phyloP scores from a whole-genome alignment of 2,888 invertebrate genomes.

The Chironomus riparius region DNA sequence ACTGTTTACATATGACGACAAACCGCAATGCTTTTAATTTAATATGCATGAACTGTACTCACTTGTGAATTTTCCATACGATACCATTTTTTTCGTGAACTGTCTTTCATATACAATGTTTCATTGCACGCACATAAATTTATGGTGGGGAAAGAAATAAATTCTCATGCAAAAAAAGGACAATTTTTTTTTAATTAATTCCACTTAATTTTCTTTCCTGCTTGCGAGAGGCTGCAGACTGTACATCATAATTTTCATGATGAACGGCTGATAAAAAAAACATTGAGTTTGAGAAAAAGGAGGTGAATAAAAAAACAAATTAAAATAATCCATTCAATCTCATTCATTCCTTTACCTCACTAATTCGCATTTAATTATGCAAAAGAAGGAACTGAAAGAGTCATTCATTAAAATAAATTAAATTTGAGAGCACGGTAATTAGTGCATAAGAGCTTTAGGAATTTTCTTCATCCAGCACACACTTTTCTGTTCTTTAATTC shows the following conservation, averaged over 20 bases:
- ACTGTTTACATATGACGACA: conserved; percentile 17
- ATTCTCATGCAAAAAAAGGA: not conserved
- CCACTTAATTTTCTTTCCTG: too few relatives aligned
- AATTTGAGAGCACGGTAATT: not conserved
- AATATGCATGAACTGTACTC: not conserved
- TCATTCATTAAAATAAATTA: not conserved
- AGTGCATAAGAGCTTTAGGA: not conserved
- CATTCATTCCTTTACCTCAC: not conserved
- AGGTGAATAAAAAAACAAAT: not conserved
- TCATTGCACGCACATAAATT: not conserved
- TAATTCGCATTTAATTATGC: not conserved
- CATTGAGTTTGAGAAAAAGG: not conserved
- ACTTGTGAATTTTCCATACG: not conserved
- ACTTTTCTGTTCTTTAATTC: not conserved
- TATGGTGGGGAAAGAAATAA: not conserved
- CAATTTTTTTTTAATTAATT: too few relatives aligned
- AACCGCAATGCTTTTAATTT: conserved; percentile 16
- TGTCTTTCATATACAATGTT: not conserved
- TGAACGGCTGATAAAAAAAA: not conserved
- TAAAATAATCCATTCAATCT: not conserved
- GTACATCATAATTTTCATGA: not conserved
- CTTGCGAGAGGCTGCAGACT: too few relatives aligned
- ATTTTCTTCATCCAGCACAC: not conserved
- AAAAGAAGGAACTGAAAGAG: not conserved
- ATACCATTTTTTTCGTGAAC: not conserved